These are phyloP conservation scores for Nemurella pictetii DNA, from an alignment of 2,888 invertebrate genomes.

Conservation along the genomic window DNA sequence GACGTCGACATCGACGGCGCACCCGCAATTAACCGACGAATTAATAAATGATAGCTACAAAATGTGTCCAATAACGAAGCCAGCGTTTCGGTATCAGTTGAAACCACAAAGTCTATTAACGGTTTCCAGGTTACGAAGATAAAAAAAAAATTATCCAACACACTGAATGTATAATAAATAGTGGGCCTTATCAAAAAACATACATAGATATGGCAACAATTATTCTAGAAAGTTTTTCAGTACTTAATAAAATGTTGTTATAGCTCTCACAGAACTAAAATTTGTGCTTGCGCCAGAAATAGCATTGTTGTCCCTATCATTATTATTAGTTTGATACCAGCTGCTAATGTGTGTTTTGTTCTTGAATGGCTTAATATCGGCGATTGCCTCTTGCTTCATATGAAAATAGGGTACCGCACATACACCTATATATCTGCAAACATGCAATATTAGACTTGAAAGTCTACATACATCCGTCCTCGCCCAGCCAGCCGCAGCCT, in stretches of 20 bases:
- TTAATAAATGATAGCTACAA: background rate
- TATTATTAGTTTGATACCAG: background rate
- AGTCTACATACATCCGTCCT: conserved; percentile 14
- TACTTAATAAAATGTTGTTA: background rate
- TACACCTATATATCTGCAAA: background rate
- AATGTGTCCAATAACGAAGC: background rate
- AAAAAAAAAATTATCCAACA: background rate
- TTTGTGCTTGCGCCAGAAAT: background rate
- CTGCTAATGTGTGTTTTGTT: conserved; percentile 12
- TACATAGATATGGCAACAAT: conserved; percentile 22
- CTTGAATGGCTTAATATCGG: conserved; percentile 15
- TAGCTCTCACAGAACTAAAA: background rate
- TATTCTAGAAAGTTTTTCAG: conserved; percentile 19
- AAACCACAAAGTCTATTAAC: background rate
- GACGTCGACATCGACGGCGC: too few relatives aligned
- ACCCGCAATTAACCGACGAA: background rate
- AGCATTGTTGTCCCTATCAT: background rate
- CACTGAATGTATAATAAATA: background rate
- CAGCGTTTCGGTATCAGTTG: background rate
- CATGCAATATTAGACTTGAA: conserved; percentile 17
- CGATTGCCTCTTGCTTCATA: background rate
- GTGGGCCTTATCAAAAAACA: conserved; percentile 24
- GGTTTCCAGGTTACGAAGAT: background rate
- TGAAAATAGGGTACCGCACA: background rate
- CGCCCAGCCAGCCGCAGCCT: conserved; percentile 10